Percentiles rank a stretch among this genome's conserved stretches.
Conservation (phyloP, 2,113 vertebrate genomes). For the Perca fluviatilis region DNA sequence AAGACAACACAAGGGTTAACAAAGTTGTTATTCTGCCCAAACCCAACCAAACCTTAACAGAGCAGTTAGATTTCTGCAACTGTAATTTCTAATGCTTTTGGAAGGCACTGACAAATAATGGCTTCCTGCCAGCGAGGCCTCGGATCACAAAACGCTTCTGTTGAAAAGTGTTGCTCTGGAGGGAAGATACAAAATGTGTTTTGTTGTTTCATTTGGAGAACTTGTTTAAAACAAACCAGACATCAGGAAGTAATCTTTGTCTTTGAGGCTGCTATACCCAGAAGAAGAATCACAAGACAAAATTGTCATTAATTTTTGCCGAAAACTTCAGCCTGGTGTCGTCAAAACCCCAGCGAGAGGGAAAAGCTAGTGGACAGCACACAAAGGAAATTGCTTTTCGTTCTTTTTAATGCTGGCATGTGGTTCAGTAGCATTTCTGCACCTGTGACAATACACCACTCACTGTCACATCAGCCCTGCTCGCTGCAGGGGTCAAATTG, state of each 20-base stretch:
- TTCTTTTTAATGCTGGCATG: slow-evolving; percentile 75
- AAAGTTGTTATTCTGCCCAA: background rate
- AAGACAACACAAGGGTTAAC: too few relatives aligned
- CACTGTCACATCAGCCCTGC: slow-evolving; percentile 61
- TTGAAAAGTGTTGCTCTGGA: background rate
- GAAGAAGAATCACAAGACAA: slow-evolving; percentile 2
- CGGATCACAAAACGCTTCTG: background rate
- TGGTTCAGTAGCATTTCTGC: slow-evolving; percentile 68
- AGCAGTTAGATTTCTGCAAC: background rate
- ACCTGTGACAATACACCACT: slow-evolving; percentile 78
- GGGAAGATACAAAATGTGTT: background rate
- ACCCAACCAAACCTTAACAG: background rate
- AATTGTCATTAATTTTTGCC: slow-evolving; percentile 53
- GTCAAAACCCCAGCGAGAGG: slow-evolving; percentile 34
- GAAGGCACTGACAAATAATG: background rate
- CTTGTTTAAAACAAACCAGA: background rate
- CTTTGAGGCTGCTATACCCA: background rate
- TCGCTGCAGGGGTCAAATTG: slow-evolving; percentile 81
- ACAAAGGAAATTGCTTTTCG: slow-evolving; percentile 82
- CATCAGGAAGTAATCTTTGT: slow-evolving; percentile 12
- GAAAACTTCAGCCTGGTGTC: slow-evolving; percentile 51
- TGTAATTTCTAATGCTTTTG: background rate
- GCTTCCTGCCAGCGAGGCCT: background rate
- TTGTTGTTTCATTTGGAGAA: background rate
- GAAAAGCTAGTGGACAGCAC: slow-evolving; percentile 56